phyloP scores from a whole-genome alignment of 2,797 vertebrate genomes.

The Heliangelus exortis region DNA sequence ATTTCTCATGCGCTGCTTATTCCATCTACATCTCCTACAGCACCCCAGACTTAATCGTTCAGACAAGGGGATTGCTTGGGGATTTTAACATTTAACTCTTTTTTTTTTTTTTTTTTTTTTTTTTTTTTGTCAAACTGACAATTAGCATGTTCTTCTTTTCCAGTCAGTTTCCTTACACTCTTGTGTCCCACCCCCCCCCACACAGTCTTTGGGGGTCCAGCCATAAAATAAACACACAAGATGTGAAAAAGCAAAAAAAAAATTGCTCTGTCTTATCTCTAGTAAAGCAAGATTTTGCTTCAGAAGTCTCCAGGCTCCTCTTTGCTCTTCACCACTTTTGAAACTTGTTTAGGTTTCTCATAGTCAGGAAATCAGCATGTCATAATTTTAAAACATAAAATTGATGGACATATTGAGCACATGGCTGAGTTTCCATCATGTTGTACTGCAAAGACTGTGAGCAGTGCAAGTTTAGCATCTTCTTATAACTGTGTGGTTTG shows the following conservation, averaged over 20 bases:
- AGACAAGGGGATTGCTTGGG: constrained; percentile 5
- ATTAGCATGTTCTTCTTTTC: fast-evolving
- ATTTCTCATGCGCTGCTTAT: neutral
- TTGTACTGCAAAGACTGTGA: neutral
- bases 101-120: neutral
- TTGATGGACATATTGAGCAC: neutral
- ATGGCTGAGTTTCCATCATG: neutral
- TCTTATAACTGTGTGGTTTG: neutral
- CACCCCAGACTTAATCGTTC: constrained; percentile 10
- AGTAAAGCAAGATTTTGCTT: neutral
- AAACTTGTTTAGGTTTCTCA: neutral
- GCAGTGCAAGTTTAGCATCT: neutral
- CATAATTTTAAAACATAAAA: constrained; percentile 2
- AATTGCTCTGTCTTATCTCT: neutral
- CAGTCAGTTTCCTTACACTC: neutral
- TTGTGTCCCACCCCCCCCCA: neutral
- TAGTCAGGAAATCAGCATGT: neutral
- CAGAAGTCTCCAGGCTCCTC: neutral
- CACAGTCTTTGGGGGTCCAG: neutral
- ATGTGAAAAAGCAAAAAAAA: neutral
- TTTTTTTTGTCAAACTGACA: neutral
- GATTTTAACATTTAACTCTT: constrained; percentile 13
- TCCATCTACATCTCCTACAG: constrained; percentile 3
- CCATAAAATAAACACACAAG: neutral
- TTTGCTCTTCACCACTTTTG: neutral